Conservation (phyloP, 2,113 vertebrate species). For the Leiothrix lutea region DNA sequence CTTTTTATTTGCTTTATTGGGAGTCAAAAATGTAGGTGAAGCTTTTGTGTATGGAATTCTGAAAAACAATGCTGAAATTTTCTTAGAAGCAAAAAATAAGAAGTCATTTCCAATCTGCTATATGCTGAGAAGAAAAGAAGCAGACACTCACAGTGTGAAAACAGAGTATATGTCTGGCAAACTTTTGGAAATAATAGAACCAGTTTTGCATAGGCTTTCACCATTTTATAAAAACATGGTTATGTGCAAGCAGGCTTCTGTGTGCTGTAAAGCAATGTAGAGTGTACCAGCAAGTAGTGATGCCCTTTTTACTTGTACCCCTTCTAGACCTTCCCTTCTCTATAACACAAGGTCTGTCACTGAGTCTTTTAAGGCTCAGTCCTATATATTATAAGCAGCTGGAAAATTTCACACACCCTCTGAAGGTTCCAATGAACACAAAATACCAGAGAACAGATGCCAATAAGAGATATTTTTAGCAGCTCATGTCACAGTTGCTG, state of each 20-base stretch:
- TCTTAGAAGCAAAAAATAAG: neutral
- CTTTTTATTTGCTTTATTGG: neutral
- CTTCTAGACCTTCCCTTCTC: neutral
- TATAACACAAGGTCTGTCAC: neutral
- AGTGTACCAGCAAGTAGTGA: neutral
- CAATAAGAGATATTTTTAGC: conserved; percentile 77
- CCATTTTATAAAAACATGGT: neutral
- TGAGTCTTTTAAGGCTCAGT: conserved; percentile 36
- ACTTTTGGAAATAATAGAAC: neutral
- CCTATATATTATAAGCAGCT: conserved; percentile 64
- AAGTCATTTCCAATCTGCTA: neutral
- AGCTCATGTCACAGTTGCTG: conserved; percentile 65
- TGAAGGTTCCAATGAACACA: conserved; percentile 71
- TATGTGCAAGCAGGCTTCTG: neutral
- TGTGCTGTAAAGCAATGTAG: neutral
- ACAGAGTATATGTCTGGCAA: neutral
- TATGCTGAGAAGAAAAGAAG: neutral
- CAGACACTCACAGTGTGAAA: neutral
- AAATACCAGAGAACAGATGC: conserved; percentile 66
- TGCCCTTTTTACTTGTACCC: neutral
- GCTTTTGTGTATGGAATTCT: neutral
- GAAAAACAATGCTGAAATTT: neutral
- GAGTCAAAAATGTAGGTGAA: neutral
- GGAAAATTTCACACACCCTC: conserved; percentile 76
- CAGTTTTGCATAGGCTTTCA: neutral